phyloP scores from a whole-genome alignment of 2,797 vertebrate genomes.

The Gadopsis bispinosus region DNA sequence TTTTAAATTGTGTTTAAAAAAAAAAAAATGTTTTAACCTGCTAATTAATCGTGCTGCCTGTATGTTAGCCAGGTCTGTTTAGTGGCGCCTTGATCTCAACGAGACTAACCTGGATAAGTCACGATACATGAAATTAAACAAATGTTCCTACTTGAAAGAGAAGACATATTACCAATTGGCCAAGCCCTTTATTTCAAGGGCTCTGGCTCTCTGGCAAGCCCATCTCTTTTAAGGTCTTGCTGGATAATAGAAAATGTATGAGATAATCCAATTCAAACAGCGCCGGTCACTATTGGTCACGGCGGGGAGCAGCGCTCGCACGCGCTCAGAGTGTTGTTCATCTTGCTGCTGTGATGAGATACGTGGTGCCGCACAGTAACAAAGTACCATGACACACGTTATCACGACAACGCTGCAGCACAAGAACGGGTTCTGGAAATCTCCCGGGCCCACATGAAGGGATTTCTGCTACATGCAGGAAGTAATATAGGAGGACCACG shows the following conservation, averaged over 20 bases:
- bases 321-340: slow-evolving; percentile 48
- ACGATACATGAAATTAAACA: slow-evolving; percentile 55
- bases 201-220: slow-evolving; percentile 58
- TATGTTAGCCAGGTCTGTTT: slow-evolving; percentile 10
- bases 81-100: slow-evolving; percentile 35
- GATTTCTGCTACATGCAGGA: slow-evolving; percentile 63
- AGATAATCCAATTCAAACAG: slow-evolving; percentile 81
- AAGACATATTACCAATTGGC: slow-evolving; percentile 56
- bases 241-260: slow-evolving; percentile 78
- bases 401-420: slow-evolving; percentile 65
- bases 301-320: slow-evolving; percentile 40
- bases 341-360: slow-evolving; percentile 61
- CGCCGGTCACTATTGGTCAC: slow-evolving; percentile 68
- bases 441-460: slow-evolving; percentile 57
- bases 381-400: slow-evolving; percentile 60
- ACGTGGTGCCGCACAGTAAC: slow-evolving; percentile 34
- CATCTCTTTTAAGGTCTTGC: slow-evolving; percentile 72
- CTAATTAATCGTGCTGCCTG: slow-evolving; percentile 41
- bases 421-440: slow-evolving; percentile 69
- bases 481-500: slow-evolving; percentile 48
- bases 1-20: background rate
- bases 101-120: slow-evolving; percentile 58
- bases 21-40: slow-evolving; percentile 36
- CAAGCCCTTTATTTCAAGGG: slow-evolving; percentile 53
- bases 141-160: slow-evolving; percentile 35